Evolutionary conservation across 2,888 invertebrate genomes (phyloP), one percentile per base, ranked within the genome.

Genomic region (Ophion obscuratus): DNA sequence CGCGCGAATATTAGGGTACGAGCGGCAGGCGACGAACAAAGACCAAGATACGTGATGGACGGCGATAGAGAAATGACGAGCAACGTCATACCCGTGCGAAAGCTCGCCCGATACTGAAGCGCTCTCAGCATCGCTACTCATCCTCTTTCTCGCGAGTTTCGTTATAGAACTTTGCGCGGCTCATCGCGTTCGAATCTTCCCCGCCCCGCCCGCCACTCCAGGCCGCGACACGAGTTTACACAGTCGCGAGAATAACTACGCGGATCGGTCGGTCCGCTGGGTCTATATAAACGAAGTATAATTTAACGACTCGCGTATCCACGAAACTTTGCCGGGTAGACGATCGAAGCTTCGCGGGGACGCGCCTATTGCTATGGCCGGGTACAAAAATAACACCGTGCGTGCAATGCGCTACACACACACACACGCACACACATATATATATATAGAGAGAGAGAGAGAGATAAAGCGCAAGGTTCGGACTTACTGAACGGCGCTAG

Each of bases 351-450:
- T 53, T 53, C 53, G 53, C 53, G 53, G 53, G 53, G 53, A 53
- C 53, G 53, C 53, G 53, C 17, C 53, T 17, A 53, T 4, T 53
- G 17, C 53, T 53, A 53, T 14, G 53, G 20, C 62, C 57, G 36
- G 53, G 78, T 62, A 62, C 75, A 81, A 85, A 85, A 85, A 85
- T 85, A 85, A 85, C 77, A 59, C 47, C 74, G 75, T 61, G 61
- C 79, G 62, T 74, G 47, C 62, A 68, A 61, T 11, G 24, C 73
- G 47, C 7, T 24, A 20, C 61, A 36, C 20, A 20, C 14, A 20
- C 47, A 5, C 14, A 6, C 27, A 24, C 24, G 17, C 73, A 20
- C 10, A n/a, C 0, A 40, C 11, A 10, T 73, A 57, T 78, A 24
- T 73, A 70, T 27, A 40, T 40, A 40, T 40, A 40, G 7, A 40